These are phyloP conservation scores for Lasioglossum villosulum DNA, from an alignment of 2,888 invertebrate genomes.

Conservation along the genomic window DNA sequence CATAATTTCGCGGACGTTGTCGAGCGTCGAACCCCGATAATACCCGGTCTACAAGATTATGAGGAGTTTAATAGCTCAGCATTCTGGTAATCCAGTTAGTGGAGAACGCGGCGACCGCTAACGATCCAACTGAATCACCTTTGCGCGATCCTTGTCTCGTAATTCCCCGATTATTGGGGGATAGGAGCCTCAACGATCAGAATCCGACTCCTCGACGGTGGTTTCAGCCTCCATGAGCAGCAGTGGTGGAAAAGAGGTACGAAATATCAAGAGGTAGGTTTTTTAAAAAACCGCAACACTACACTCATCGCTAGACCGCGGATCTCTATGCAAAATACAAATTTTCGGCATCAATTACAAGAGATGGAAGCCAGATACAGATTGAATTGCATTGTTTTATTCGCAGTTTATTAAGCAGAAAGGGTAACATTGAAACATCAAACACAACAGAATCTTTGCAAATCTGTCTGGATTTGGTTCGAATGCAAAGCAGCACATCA, in stretches of 20 bases:
- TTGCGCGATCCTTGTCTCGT: background rate
- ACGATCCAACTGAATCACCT: slow-evolving; percentile 34
- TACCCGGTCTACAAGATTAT: slow-evolving; percentile 28
- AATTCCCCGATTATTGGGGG: slow-evolving; percentile 4
- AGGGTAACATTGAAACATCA: background rate
- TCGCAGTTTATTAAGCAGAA: background rate
- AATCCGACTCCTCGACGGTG: background rate
- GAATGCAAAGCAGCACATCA: background rate
- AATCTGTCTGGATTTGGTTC: background rate
- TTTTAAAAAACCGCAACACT: too few species aligned
- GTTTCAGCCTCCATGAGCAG: background rate
- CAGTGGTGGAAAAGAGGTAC: background rate
- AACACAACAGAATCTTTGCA: background rate
- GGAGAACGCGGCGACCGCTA: slow-evolving; percentile 4
- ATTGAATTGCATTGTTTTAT: too few species aligned
- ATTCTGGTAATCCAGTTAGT: slow-evolving; percentile 39
- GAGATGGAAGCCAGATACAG: too few species aligned
- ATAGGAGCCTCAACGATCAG: background rate
- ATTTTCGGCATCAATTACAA: too few species aligned
- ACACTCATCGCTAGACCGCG: too few species aligned
- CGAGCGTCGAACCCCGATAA: background rate
- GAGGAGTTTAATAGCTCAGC: slow-evolving; percentile 41
- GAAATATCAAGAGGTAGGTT: too few species aligned
- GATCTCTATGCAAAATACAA: too few species aligned
- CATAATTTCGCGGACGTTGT: slow-evolving; percentile 34